These are phyloP conservation scores for Macrobrachium rosenbergii DNA, from an alignment of 1,140 invertebrate genomes.

Conservation along the genomic window DNA sequence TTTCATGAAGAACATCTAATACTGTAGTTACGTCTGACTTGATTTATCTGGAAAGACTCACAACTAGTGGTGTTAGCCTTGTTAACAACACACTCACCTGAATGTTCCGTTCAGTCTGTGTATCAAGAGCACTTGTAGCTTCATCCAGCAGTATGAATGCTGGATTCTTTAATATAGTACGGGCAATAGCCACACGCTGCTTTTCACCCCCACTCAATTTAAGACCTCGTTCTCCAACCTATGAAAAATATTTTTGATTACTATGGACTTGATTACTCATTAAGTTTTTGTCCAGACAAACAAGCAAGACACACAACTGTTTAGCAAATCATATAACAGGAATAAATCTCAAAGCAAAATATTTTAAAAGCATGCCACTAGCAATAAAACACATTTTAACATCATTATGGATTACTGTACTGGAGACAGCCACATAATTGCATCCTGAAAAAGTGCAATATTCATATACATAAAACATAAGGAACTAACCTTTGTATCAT, in stretches of 20 bases:
- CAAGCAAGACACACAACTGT: too few relatives aligned
- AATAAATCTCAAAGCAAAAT: too few relatives aligned
- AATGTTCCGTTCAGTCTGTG: slow-evolving; percentile 66
- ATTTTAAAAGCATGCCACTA: too few relatives aligned
- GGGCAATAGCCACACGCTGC: slow-evolving; percentile 92
- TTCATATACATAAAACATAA: background rate
- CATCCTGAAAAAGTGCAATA: background rate
- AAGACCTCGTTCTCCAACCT: slow-evolving; percentile 71
- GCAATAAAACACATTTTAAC: too few relatives aligned
- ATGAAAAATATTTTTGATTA: slow-evolving; percentile 15
- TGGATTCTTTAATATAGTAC: slow-evolving; percentile 90
- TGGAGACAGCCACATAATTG: too few relatives aligned
- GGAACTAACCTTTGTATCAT: slow-evolving; percentile 81
- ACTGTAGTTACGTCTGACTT: background rate
- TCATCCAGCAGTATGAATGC: slow-evolving; percentile 91
- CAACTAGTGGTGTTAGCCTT: too few relatives aligned
- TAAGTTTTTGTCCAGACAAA: too few relatives aligned
- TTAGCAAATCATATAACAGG: too few relatives aligned
- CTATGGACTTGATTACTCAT: slow-evolving; percentile 66
- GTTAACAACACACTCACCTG: slow-evolving; percentile 48
- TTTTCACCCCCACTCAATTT: slow-evolving; percentile 86
- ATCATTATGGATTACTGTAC: too few relatives aligned
- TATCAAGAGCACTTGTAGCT: slow-evolving; percentile 83
- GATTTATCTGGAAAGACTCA: background rate
- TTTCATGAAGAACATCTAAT: background rate